A percentile compares a stretch with the other conserved stretches of the same genome.
These are phyloP conservation scores for Drosophila anceps DNA, from an alignment of 2,888 invertebrate species.

Conservation along the genomic window DNA sequence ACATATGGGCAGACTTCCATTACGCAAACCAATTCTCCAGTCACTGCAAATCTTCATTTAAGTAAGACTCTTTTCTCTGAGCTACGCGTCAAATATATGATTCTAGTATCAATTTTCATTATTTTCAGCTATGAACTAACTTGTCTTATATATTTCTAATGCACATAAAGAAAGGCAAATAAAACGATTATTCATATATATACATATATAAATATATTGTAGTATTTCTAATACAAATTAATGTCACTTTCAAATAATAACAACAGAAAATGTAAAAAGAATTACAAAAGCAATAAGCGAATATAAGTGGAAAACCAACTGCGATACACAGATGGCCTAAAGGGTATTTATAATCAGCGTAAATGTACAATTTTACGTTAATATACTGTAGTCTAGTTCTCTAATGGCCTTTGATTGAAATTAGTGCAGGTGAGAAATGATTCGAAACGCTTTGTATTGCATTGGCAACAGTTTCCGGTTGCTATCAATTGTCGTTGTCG, in stretches of 20 bases:
- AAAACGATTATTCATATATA: no score
- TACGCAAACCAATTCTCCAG: no score
- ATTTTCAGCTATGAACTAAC: no score
- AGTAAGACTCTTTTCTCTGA: no score
- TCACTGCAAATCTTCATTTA: no score
- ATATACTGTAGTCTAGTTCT: neutral
- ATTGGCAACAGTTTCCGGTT: slow-evolving; percentile 18
- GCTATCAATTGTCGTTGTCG: slow-evolving; percentile 37
- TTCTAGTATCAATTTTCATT: no score
- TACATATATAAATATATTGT: no score
- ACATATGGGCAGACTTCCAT: no score
- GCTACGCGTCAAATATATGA: no score
- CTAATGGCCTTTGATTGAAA: slow-evolving; percentile 5
- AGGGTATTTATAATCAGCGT: neutral
- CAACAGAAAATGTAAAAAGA: neutral
- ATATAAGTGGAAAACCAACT: neutral
- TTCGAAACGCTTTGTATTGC: slow-evolving; percentile 1
- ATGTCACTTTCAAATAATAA: neutral
- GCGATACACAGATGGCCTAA: neutral
- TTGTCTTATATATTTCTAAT: no score
- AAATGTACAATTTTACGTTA: neutral
- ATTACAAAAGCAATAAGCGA: neutral
- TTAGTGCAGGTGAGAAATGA: slow-evolving; percentile 1
- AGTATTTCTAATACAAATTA: no score
- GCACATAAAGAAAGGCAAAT: no score